Base-by-base conservation (phyloP, 2,888 invertebrate species). In the Hydrotaea diabolus region DNA sequence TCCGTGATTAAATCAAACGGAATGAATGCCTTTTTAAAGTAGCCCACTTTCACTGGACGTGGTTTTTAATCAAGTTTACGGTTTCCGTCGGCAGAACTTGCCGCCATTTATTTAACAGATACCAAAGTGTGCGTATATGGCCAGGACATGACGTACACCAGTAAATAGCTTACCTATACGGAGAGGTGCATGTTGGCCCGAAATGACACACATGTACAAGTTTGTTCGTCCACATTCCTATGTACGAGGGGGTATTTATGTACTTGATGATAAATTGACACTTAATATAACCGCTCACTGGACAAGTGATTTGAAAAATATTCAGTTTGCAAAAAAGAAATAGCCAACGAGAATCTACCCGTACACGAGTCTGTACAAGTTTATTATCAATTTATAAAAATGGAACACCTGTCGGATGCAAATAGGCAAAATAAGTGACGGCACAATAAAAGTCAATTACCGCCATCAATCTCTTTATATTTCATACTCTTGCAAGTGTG, bases 381-480 rank as follows among this genome's bases (percentile, higher is more conserved):
- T 78, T 53, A 53, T 75, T 55, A 75, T 69, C 59, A 69, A 71
- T 64, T 71, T 64, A 59, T n/a, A 11, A 73, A 83, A 76, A 72
- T 77, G 73, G 72, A 80, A 79, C 83, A 83, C 79, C 79, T 83
- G 79, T 83, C 79, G 79, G 79, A 76, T 72, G 72, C 66, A 73
- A 79, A 72, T 66, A 73, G 76, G 57, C 79, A 57, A 49, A 62
- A 79, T 57, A 72, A 76, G 57, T 81, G 81, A 79, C 77, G 77
- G 36, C 77, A 79, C 66, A 83, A 83, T 77, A 83, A 80, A 84
- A 84, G 59, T 86, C 83, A 84, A 84, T 86, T 84, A 83, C 74
- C 43, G 72, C 43, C 86, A 83, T 86, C 83, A 83, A 86, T 83
- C 79, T 77, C 9, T 31, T 21, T 21, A n/a, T n/a, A 49, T 49